Conservation (phyloP, 37 sponge, comb jelly and placozoan genomes). For the Amphimedon queenslandica region DNA sequence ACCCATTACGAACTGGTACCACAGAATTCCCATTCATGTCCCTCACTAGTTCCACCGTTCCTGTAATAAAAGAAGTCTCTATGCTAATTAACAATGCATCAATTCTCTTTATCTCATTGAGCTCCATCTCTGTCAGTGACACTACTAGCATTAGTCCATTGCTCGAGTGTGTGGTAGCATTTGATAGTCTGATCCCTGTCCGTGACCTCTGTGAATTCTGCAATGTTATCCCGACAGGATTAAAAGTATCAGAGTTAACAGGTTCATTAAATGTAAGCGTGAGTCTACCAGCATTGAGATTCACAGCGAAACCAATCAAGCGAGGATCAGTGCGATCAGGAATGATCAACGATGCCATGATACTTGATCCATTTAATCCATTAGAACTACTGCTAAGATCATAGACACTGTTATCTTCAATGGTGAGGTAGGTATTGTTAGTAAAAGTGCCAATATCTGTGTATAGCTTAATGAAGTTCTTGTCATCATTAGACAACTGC, state of each 20-base stretch:
- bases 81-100: conserved; percentile 48
- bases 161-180: conserved; percentile 33
- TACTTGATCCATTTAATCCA: conserved; percentile 31
- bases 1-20: conserved; percentile 57
- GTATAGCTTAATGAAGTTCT: conserved; percentile 68
- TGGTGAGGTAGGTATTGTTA: conserved; percentile 66
- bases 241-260: conserved; percentile 56
- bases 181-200: conserved; percentile 62
- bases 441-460: conserved; percentile 47
- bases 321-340: conserved; percentile 55
- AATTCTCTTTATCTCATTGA: conserved; percentile 84
- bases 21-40: conserved; percentile 80
- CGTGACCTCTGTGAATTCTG: conserved; percentile 75
- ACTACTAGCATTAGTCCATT: conserved; percentile 63
- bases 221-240: conserved; percentile 42
- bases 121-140: conserved; percentile 51
- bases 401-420: conserved; percentile 26
- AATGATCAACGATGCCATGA: conserved; percentile 22
- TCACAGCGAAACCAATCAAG: conserved; percentile 52
- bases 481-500: conserved; percentile 35
- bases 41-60: conserved; percentile 37
- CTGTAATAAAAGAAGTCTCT: conserved; percentile 65
- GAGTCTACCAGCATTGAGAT: conserved; percentile 64
- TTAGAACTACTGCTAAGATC: conserved; percentile 54
- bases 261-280: conserved; percentile 74